Evolutionary conservation across 2,888 invertebrate genomes (phyloP).

Genomic region (Taphrorychus bicolor): DNA sequence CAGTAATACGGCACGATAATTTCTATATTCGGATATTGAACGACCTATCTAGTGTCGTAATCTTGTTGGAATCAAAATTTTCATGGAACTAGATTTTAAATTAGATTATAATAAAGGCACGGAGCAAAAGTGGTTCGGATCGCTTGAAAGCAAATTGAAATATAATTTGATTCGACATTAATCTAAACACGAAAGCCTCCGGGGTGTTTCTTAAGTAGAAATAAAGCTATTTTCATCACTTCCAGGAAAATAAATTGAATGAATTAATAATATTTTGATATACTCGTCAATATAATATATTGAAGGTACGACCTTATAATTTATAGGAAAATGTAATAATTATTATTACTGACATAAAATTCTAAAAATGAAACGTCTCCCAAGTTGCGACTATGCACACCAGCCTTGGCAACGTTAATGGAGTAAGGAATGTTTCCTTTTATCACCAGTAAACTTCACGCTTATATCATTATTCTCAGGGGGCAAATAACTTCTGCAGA

Average conservation of each 20-base stretch:
- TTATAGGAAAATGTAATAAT: too few species aligned
- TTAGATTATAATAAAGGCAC: neutral
- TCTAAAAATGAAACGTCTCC: neutral
- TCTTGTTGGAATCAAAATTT: neutral
- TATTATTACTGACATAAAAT: too few species aligned
- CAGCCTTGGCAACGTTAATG: neutral
- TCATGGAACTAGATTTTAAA: neutral
- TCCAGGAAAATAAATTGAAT: neutral
- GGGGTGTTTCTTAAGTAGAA: neutral
- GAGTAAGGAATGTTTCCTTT: neutral
- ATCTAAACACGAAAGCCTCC: neutral
- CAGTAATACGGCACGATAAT: too few species aligned
- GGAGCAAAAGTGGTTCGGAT: neutral
- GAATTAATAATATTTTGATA: too few species aligned
- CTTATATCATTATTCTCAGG: neutral
- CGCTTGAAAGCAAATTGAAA: neutral
- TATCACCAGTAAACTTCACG: neutral
- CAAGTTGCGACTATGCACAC: neutral
- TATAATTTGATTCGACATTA: neutral
- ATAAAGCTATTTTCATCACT: neutral
- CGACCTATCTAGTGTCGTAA: neutral
- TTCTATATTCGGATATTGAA: too few species aligned
- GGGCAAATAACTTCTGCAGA: neutral
- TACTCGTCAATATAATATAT: too few species aligned
- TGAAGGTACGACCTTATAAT: too few species aligned